Evolutionary conservation across 2,797 vertebrate genomes (phyloP).

Genomic region (Distichodus sexfasciatus): DNA sequence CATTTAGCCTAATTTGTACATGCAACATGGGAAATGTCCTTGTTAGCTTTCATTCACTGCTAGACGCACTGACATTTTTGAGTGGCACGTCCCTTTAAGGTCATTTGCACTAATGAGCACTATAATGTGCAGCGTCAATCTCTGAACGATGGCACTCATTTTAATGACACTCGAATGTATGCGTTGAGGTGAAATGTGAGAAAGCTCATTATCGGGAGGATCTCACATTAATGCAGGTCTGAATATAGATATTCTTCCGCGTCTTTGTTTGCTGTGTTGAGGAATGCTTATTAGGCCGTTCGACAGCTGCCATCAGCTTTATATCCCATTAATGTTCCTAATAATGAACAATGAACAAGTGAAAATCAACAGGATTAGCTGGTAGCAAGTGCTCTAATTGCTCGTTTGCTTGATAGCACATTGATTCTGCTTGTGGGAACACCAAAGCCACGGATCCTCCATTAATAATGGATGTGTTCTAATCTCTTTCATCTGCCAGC

Average conservation of each 20-base stretch:
- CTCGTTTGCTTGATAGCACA: conserved; percentile 22
- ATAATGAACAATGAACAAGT: background rate
- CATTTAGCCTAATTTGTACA: no score
- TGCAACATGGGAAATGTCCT: no score
- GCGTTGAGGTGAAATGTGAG: background rate
- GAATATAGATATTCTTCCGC: conserved; percentile 2
- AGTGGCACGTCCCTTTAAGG: no score
- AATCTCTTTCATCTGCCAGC: conserved; percentile 35
- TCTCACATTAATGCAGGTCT: conserved; percentile 3
- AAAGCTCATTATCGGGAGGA: conserved; percentile 12
- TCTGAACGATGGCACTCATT: conserved; percentile 4
- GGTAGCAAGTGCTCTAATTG: conserved; percentile 23
- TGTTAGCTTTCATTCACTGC: no score
- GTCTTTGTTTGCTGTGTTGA: background rate
- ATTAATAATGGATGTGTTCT: conserved; percentile 31
- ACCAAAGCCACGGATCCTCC: background rate
- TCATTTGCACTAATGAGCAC: conserved; percentile 15
- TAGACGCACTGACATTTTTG: no score
- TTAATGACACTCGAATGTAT: conserved; percentile 4
- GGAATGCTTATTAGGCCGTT: background rate
- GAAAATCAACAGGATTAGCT: conserved; percentile 20
- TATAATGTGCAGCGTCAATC: background rate
- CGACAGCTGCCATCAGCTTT: conserved; percentile 18
- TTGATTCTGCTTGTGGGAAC: background rate
- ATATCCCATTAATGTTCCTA: conserved; percentile 4